Conservation (phyloP, 2,113 vertebrate genomes). For the Pterocles orientalis region DNA sequence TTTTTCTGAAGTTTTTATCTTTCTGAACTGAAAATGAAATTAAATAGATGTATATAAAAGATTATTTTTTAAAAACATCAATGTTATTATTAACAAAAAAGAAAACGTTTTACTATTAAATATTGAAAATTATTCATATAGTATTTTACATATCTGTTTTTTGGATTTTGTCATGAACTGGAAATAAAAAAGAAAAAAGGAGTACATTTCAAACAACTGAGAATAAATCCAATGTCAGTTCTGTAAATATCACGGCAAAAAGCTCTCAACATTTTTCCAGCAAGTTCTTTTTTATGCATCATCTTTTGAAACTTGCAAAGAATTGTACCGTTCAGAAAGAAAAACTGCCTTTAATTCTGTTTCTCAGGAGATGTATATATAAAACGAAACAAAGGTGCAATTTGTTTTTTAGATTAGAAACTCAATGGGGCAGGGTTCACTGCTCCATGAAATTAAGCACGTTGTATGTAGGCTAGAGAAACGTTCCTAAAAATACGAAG, state of each 20-base stretch:
- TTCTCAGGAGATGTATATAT: background rate
- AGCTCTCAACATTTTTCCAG: background rate
- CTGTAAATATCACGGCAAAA: background rate
- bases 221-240: background rate
- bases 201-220: background rate
- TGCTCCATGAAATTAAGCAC: conserved; percentile 50
- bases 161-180: background rate
- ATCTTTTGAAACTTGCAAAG: background rate
- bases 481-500: background rate
- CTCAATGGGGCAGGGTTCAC: conserved; percentile 23
- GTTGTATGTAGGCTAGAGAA: background rate
- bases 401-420: conserved; percentile 31
- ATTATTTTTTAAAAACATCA: background rate
- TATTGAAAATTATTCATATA: background rate
- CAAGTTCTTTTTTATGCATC: background rate
- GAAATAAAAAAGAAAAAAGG: background rate
- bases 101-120: background rate
- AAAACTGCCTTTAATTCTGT: conserved; percentile 7
- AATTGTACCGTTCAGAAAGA: background rate
- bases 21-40: background rate
- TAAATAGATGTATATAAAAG: background rate
- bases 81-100: background rate
- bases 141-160: background rate
- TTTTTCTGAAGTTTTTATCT: background rate
- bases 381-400: background rate